Evolutionary conservation across 2,113 vertebrate genomes (phyloP).

Genomic region (Orycteropus afer): DNA sequence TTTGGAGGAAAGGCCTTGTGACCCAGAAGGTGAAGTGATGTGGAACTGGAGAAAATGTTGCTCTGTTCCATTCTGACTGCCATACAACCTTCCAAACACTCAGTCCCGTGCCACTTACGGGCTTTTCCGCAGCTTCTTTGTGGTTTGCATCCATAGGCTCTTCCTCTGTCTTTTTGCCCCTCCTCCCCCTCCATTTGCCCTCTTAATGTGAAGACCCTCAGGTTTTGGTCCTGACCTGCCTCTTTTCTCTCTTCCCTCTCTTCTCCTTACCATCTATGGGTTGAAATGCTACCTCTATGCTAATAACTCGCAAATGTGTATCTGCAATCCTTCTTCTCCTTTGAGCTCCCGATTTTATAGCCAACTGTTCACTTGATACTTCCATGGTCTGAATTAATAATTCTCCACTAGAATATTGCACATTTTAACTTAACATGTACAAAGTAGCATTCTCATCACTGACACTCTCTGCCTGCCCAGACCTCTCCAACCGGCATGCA

Average conservation of each 20-base stretch:
- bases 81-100: background rate
- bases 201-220: too few relatives aligned
- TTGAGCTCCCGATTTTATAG: background rate
- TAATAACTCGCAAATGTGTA: background rate
- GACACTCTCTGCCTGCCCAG: background rate
- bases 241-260: background rate
- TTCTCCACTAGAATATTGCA: background rate
- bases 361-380: background rate
- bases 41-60: background rate
- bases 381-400: background rate
- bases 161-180: background rate
- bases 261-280: background rate
- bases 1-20: background rate
- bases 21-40: background rate
- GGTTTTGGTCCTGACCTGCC: background rate
- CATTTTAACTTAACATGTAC: background rate
- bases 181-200: background rate
- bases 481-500: background rate
- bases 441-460: background rate
- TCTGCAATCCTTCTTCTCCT: background rate
- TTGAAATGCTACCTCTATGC: background rate
- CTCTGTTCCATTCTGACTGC: too few relatives aligned
- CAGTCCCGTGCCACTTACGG: background rate
- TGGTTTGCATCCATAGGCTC: fast-evolving
- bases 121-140: background rate